Evolutionary conservation across 2,797 vertebrate genomes (phyloP).

Genomic region (Macropus fuliginosus): DNA sequence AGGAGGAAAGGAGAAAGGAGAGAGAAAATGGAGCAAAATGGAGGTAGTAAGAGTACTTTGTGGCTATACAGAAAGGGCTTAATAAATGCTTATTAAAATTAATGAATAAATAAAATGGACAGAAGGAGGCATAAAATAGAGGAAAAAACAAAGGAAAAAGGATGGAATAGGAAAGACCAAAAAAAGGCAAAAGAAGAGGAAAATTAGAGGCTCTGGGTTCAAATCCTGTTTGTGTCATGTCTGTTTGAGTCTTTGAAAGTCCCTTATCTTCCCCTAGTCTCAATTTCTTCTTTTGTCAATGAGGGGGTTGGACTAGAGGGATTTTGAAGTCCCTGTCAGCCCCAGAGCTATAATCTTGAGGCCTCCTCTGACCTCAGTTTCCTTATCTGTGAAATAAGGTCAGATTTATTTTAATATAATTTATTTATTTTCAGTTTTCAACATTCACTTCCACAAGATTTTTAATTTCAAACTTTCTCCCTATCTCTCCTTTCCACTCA

Average conservation of each 20-base stretch:
- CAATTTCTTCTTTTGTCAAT: too few relatives aligned
- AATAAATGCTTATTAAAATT: neutral
- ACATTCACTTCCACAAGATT: too few relatives aligned
- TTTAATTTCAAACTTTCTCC: too few relatives aligned
- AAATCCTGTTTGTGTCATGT: neutral
- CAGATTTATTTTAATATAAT: too few relatives aligned
- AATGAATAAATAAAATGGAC: constrained; percentile 18
- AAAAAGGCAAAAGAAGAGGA: neutral
- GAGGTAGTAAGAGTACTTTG: neutral
- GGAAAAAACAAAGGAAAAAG: neutral
- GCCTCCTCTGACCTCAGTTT: neutral
- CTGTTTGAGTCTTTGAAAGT: neutral
- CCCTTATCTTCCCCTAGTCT: neutral
- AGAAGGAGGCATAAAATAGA: constrained; percentile 12
- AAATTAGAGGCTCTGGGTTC: neutral
- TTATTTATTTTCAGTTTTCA: too few relatives aligned
- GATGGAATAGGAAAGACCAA: neutral
- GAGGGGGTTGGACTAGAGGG: too few relatives aligned
- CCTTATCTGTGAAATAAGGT: neutral
- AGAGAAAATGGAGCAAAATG: neutral
- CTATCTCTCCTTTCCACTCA: too few relatives aligned
- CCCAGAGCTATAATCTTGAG: neutral
- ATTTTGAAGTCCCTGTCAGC: neutral
- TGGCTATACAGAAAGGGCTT: neutral
- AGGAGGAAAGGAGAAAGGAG: neutral